phyloP scores from a whole-genome alignment of 53 echinoderm and acorn worm species.

The Paracentrotus lividus region DNA sequence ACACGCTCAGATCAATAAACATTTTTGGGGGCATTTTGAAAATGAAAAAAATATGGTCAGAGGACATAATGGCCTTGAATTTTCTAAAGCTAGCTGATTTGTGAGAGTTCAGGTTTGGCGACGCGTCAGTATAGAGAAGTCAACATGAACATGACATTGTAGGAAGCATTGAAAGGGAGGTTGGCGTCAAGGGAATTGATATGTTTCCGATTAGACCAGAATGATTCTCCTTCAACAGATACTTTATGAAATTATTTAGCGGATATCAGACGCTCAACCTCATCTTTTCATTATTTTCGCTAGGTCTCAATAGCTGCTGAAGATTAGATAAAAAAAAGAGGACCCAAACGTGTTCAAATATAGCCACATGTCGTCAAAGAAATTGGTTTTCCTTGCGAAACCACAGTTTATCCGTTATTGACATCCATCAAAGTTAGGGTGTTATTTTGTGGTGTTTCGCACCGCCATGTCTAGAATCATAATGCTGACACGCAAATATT shows the following conservation, averaged over 20 bases:
- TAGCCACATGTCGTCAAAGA: neutral
- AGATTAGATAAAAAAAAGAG: neutral
- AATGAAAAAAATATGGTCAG: slow-evolving; percentile 35
- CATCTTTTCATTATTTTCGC: neutral
- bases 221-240: neutral
- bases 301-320: neutral
- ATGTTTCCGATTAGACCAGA: slow-evolving; percentile 33
- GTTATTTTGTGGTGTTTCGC: neutral
- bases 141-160: slow-evolving; percentile 31
- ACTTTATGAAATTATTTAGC: neutral
- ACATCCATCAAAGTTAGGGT: neutral
- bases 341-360: slow-evolving; percentile 4
- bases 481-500: neutral
- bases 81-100: slow-evolving; percentile 7
- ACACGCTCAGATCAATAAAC: slow-evolving; percentile 37
- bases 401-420: slow-evolving; percentile 21
- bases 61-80: slow-evolving; percentile 11
- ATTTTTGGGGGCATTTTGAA: slow-evolving; percentile 19
- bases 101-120: neutral
- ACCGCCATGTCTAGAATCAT: neutral
- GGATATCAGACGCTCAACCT: slow-evolving; percentile 1
- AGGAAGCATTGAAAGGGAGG: slow-evolving; percentile 13
- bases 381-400: slow-evolving; percentile 2
- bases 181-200: slow-evolving; percentile 35
- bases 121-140: slow-evolving; percentile 6